phyloP scores from a whole-genome alignment of 2,113 vertebrate genomes.

The Apaloderma vittatum region DNA sequence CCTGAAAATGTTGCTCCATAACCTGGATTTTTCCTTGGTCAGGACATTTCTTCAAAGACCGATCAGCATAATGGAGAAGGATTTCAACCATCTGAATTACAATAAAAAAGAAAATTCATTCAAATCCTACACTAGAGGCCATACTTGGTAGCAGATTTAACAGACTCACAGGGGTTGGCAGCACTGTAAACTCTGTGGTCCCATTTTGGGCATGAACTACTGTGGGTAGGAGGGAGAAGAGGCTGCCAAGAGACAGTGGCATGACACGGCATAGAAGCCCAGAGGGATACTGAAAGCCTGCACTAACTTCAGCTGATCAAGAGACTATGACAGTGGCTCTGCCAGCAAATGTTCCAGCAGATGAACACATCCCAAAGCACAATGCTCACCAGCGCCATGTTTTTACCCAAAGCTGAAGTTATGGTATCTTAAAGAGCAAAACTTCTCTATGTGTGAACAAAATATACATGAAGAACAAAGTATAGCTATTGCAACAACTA shows the following conservation, averaged over 20 bases:
- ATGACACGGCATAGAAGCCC: not conserved
- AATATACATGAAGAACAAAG: not conserved
- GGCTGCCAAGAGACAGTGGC: not conserved
- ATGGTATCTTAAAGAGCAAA: not conserved
- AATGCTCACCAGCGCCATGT: not conserved
- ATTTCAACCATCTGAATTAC: slow-evolving; percentile 92
- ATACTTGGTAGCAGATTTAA: not conserved
- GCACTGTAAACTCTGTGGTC: not conserved
- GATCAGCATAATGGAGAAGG: slow-evolving; percentile 90
- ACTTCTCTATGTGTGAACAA: not conserved
- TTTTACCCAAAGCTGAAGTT: not conserved
- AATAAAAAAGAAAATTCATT: not conserved
- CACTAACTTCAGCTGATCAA: not conserved
- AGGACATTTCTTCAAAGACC: slow-evolving; percentile 92
- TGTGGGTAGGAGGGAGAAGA: not conserved
- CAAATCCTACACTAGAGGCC: not conserved
- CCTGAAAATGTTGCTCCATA: slow-evolving; percentile 97
- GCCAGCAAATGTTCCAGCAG: not conserved
- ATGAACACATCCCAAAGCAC: not conserved
- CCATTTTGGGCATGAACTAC: not conserved
- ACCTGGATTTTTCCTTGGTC: slow-evolving; percentile 96
- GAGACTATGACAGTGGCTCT: not conserved
- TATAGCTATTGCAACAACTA: not conserved
- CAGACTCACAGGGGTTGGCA: not conserved
- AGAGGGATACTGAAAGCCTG: not conserved